Base-by-base conservation (phyloP, 1,140 invertebrate genomes). In the Drosophila ohnishii region DNA sequence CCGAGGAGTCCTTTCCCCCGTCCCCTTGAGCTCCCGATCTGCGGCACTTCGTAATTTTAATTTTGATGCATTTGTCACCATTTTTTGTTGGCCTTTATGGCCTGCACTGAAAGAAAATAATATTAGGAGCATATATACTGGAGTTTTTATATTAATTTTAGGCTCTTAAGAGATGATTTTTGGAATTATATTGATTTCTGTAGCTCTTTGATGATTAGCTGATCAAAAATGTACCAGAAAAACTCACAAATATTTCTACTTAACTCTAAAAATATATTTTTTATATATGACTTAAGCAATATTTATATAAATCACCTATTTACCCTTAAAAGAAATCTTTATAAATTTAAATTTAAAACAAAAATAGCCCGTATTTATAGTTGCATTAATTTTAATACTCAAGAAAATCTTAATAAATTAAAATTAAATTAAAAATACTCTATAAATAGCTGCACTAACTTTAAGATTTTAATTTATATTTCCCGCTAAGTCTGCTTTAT, bases 61-160 rank as follows among this genome's bases (percentile, higher is more conserved):
- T 87, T 87, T 88, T 88, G 84, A 87, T 87, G 83, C 83, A 87
- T 87, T 87, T 87, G 84, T 88, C 79, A 88, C 79, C 64, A 75
- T 79, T 86, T 79, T 77, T 80, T 70, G 47, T 34, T 53, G 30
- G 25, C 32, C 39, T 62, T 62, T 50, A 50, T 62, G 22, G 8
- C 37, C 35, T 34, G 25, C 65, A 69, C 65, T 53, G 3, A 5
- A 11, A 14, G 9, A 22, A 51, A 62, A 51, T 14, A 14, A 1
- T 32, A 11, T 10, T 22, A 35, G 0, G 0, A 35, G 7, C 1
- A 14, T 10, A 34, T 32, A 10, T 3, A 19, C 28, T 30, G 3
- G n/a, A 5, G 5, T 1, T 13, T 45, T 22, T 1, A 1, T 2
- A 28, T 28, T 28, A 28, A 5, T 28, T 28, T 5, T 28, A 6